phyloP scores from a whole-genome alignment of 2,888 invertebrate species.

The Athripsodes cinereus region DNA sequence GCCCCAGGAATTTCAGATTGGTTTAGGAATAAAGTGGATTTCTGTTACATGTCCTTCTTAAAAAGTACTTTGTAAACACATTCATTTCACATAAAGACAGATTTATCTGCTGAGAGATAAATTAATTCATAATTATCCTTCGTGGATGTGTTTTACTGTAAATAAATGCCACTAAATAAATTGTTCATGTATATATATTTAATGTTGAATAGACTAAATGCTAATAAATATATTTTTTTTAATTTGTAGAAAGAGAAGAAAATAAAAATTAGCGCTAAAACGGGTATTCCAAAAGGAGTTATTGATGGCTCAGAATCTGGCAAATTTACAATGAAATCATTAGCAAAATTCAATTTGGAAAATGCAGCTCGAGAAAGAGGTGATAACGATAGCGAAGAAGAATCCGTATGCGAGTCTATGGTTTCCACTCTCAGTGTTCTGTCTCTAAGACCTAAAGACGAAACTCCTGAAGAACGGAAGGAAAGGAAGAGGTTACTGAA shows the following conservation, averaged over 20 bases:
- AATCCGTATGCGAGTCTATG: constrained; percentile 58
- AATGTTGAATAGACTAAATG: too few relatives aligned
- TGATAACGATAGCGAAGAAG: constrained; percentile 36
- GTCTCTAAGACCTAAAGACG: constrained; percentile 68
- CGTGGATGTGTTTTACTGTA: too few relatives aligned
- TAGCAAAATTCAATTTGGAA: constrained; percentile 59
- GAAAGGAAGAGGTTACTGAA: constrained; percentile 72
- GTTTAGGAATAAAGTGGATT: too few relatives aligned
- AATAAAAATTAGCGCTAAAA: constrained; percentile 65
- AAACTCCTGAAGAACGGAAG: constrained; percentile 69
- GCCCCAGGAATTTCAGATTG: too few relatives aligned
- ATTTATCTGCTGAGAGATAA: too few relatives aligned
- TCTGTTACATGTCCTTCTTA: too few relatives aligned
- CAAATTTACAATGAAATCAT: constrained; percentile 62
- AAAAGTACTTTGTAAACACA: too few relatives aligned
- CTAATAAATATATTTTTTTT: constrained; percentile 1
- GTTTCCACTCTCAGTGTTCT: constrained; percentile 63
- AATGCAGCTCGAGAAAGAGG: constrained; percentile 32
- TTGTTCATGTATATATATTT: too few relatives aligned
- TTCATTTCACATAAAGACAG: too few relatives aligned
- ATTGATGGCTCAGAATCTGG: constrained; percentile 50
- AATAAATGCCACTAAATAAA: too few relatives aligned
- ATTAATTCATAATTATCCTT: too few relatives aligned
- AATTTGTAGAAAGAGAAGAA: constrained; percentile 46
- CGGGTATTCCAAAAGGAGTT: constrained; percentile 67